A percentile compares a stretch with the other conserved stretches of the same genome.
Conservation (phyloP, 2,888 invertebrate genomes). For the Macaria liturata region DNA sequence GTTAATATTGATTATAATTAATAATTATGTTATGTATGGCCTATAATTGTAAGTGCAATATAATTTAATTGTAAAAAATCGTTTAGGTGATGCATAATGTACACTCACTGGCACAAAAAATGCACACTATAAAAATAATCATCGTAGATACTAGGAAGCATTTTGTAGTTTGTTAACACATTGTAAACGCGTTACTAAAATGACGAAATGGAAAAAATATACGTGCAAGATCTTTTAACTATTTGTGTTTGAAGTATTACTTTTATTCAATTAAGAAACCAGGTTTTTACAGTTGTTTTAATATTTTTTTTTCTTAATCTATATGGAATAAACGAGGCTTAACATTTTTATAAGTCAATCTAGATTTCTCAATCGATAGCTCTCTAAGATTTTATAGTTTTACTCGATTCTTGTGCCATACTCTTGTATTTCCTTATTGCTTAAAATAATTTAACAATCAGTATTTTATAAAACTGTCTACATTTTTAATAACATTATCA, state of each 20-base stretch:
- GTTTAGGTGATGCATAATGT: constrained; percentile 27
- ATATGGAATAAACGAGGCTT: constrained; percentile 23
- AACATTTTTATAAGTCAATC: constrained; percentile 7
- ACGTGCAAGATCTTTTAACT: too few relatives aligned
- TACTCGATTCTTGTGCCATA: constrained; percentile 32
- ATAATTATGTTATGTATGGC: constrained; percentile 37
- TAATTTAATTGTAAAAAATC: constrained; percentile 33
- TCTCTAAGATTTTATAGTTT: constrained; percentile 29
- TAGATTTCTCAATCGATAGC: constrained; percentile 28
- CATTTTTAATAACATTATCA: too few relatives aligned
- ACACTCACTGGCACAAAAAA: constrained; percentile 47
- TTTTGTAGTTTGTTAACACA: constrained; percentile 20
- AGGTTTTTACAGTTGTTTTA: too few relatives aligned
- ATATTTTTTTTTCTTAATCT: too few relatives aligned
- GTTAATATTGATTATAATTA: too few relatives aligned
- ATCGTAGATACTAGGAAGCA: constrained; percentile 16
- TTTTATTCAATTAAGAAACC: too few relatives aligned
- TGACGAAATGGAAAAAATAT: too few relatives aligned
- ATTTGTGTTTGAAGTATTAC: too few relatives aligned
- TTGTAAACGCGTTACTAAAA: background rate
- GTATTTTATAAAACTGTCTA: background rate
- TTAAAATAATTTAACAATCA: constrained; percentile 16
- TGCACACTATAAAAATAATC: constrained; percentile 28
- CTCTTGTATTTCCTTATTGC: constrained; percentile 17
- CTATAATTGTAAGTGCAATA: constrained; percentile 58